A percentile compares a stretch with the other conserved stretches of the same genome.
phyloP scores from a whole-genome alignment of 2,113 vertebrate species.

The Holacanthus passer region DNA sequence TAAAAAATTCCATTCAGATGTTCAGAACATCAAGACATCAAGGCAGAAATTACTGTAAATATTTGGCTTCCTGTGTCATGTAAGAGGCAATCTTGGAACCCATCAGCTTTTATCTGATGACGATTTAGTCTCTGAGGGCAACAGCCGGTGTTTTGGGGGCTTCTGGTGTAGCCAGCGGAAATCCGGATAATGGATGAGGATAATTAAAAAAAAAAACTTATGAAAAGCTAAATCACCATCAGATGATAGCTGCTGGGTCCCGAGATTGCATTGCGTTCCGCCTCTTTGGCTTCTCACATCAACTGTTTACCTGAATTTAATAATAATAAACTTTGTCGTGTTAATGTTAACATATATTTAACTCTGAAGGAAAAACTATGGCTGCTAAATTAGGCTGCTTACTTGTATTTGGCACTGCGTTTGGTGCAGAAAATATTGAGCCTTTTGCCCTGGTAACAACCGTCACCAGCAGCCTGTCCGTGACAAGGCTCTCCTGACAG shows the following conservation, averaged over 20 bases:
- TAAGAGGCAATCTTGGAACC: no score
- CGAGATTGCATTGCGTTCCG: no score
- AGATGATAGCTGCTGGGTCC: no score
- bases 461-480: slow-evolving; percentile 38
- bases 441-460: slow-evolving; percentile 33
- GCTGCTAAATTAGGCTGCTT: neutral
- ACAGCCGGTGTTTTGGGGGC: no score
- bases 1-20: neutral
- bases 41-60: neutral
- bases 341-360: neutral
- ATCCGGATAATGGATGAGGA: no score
- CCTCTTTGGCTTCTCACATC: no score
- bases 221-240: no score
- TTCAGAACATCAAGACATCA: neutral
- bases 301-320: no score
- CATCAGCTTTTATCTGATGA: no score
- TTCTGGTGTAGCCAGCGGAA: no score
- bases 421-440: slow-evolving; percentile 30
- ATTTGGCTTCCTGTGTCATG: neutral
- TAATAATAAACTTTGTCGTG: neutral
- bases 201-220: no score
- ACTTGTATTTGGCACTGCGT: slow-evolving; percentile 6
- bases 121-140: no score
- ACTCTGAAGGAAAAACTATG: neutral
- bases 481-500: slow-evolving; percentile 25